A percentile compares a stretch with the other conserved stretches of the same genome.
Evolutionary conservation across 2,113 vertebrate genomes (phyloP).

Genomic region (Lamprotornis superbus): DNA sequence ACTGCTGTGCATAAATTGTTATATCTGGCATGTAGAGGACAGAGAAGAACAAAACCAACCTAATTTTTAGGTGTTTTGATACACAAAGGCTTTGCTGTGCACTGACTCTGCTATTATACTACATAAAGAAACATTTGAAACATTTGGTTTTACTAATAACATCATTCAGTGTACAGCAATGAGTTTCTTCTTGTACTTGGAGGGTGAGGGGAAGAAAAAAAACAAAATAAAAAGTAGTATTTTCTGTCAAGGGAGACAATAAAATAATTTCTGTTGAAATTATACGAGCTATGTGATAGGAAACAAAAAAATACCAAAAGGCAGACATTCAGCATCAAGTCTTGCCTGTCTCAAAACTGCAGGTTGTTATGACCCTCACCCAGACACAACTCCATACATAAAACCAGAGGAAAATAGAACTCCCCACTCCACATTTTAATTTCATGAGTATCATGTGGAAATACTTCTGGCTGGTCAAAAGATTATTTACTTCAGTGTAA

Average conservation of each 20-base stretch:
- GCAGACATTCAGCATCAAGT: neutral
- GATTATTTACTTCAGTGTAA: neutral
- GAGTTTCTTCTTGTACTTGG: neutral
- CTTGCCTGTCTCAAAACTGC: neutral
- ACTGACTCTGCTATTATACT: neutral
- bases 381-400: neutral
- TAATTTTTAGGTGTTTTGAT: neutral
- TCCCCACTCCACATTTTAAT: neutral
- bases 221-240: neutral
- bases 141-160: neutral
- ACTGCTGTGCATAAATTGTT: neutral
- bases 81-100: neutral
- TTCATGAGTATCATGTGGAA: neutral
- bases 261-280: neutral
- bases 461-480: neutral
- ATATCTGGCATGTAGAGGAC: fast-evolving
- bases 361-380: neutral
- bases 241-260: neutral
- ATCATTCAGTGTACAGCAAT: neutral
- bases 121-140: neutral
- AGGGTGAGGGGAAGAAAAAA: fast-evolving
- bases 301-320: neutral
- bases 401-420: neutral
- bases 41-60: neutral
- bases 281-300: neutral